These are phyloP conservation scores for Sebastes taczanowskii DNA, from an alignment of 2,797 vertebrate genomes.

Conservation along the genomic window DNA sequence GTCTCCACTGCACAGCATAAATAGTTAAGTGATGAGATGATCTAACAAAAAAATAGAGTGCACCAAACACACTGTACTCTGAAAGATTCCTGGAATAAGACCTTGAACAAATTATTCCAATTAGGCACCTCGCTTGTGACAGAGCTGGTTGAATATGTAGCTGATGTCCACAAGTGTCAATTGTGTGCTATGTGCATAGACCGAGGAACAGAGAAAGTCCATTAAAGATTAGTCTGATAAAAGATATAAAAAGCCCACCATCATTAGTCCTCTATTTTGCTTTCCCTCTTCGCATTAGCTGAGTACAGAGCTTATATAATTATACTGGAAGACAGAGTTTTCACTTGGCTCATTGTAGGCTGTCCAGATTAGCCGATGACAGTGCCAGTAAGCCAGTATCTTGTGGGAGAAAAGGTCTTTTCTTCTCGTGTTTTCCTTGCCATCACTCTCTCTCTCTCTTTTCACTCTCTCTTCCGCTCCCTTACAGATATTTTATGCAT, in stretches of 20 bases:
- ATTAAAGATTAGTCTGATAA: constrained; percentile 49
- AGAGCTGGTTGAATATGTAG: constrained; percentile 36
- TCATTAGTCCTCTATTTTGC: constrained; percentile 50
- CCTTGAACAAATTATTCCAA: constrained; percentile 56
- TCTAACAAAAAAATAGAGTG: neutral
- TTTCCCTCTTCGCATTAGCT: constrained; percentile 50
- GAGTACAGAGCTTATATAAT: constrained; percentile 58
- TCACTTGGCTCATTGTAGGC: constrained; percentile 43
- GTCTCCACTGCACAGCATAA: constrained; percentile 4
- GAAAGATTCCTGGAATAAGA: constrained; percentile 44
- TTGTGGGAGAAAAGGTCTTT: constrained; percentile 39
- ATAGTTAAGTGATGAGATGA: constrained; percentile 26
- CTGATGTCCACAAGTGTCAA: constrained; percentile 37
- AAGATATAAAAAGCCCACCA: constrained; percentile 43
- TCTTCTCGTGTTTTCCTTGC: constrained; percentile 27
- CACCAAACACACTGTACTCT: constrained; percentile 2
- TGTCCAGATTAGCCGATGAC: constrained; percentile 57
- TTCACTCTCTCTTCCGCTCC: constrained; percentile 10
- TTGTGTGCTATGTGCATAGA: constrained; percentile 2
- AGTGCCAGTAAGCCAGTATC: constrained; percentile 37
- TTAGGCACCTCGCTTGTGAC: constrained; percentile 41
- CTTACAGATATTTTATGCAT: constrained; percentile 65
- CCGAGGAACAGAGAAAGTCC: constrained; percentile 31
- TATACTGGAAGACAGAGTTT: constrained; percentile 51
- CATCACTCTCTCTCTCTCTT: constrained; percentile 2